Conservation (phyloP, 2,113 vertebrate genomes). For the Erythrocercus mccallii region DNA sequence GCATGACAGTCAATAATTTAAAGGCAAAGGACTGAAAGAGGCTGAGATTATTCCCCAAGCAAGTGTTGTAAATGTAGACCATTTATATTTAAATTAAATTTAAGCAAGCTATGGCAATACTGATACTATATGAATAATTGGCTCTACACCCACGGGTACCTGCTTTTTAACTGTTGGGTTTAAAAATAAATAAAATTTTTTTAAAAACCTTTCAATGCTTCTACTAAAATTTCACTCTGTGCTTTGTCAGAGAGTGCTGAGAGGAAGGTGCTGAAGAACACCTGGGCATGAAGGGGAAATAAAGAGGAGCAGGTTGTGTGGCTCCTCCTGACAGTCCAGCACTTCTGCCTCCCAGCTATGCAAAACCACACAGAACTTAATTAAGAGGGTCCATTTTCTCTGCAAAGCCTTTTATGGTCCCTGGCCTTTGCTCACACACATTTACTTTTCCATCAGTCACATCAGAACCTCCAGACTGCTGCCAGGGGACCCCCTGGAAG, state of each 20-base stretch:
- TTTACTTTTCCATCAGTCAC: slow-evolving; percentile 54
- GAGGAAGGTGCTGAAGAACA: not conserved
- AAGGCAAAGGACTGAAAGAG: slow-evolving; percentile 18
- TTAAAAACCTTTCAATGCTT: not conserved
- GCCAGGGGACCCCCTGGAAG: not conserved
- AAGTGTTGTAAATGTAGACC: not conserved
- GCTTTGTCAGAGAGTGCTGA: not conserved
- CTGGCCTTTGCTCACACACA: slow-evolving; percentile 14
- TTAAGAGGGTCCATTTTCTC: slow-evolving; percentile 32
- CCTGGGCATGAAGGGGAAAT: not conserved
- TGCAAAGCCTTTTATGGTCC: slow-evolving; percentile 14
- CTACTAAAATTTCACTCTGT: not conserved
- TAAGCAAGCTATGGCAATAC: not conserved
- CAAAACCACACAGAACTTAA: not conserved
- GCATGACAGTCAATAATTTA: slow-evolving; percentile 6
- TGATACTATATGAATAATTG: not conserved
- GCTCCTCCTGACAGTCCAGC: not conserved
- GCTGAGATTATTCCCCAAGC: not conserved
- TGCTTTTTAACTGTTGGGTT: not conserved
- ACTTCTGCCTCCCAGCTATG: not conserved
- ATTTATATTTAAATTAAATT: not conserved
- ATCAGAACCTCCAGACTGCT: not conserved
- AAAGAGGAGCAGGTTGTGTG: not conserved
- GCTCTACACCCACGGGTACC: not conserved
- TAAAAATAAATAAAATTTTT: not conserved